Evolutionary conservation across 2,797 vertebrate species (phyloP).

Genomic region (Neoniphon sammara): DNA sequence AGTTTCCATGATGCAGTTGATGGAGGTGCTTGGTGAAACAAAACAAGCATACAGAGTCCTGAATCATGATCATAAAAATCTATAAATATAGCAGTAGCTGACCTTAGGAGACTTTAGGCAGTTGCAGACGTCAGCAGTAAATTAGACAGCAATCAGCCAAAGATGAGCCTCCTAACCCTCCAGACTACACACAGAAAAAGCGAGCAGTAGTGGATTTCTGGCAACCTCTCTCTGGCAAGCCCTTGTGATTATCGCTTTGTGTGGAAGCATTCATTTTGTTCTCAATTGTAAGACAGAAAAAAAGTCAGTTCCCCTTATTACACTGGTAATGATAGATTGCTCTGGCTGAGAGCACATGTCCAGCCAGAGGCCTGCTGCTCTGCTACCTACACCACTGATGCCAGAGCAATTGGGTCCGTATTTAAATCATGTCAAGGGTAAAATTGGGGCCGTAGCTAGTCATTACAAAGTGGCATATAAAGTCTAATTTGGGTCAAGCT

Average conservation of each 20-base stretch:
- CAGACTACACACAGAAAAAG: slow-evolving; percentile 64
- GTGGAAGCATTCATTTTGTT: slow-evolving; percentile 82
- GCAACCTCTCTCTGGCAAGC: slow-evolving; percentile 66
- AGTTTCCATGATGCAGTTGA: not conserved
- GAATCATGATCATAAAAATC: not conserved
- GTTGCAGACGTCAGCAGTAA: slow-evolving; percentile 52
- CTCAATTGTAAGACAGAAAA: slow-evolving; percentile 77
- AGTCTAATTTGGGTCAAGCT: slow-evolving; percentile 77
- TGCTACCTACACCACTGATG: slow-evolving; percentile 76
- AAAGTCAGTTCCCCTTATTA: slow-evolving; percentile 76
- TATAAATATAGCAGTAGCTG: slow-evolving; percentile 49
- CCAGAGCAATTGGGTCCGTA: slow-evolving; percentile 73
- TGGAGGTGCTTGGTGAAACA: not conserved
- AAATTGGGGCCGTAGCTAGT: slow-evolving; percentile 76
- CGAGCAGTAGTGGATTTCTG: slow-evolving; percentile 61
- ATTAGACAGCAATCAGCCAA: slow-evolving; percentile 70
- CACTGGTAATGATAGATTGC: slow-evolving; percentile 80
- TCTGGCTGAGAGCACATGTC: slow-evolving; percentile 69
- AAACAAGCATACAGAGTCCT: not conserved
- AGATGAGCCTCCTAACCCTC: slow-evolving; percentile 54
- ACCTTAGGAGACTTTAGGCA: slow-evolving; percentile 42
- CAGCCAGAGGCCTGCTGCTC: slow-evolving; percentile 58
- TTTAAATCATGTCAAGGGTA: slow-evolving; percentile 79
- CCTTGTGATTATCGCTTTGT: slow-evolving; percentile 79
- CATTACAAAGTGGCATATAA: slow-evolving; percentile 75